A percentile compares a stretch with the other conserved stretches of the same genome.
phyloP scores from a whole-genome alignment of 35 echinoderm and acorn worm species.

The Heliocidaris erythrogramma region DNA sequence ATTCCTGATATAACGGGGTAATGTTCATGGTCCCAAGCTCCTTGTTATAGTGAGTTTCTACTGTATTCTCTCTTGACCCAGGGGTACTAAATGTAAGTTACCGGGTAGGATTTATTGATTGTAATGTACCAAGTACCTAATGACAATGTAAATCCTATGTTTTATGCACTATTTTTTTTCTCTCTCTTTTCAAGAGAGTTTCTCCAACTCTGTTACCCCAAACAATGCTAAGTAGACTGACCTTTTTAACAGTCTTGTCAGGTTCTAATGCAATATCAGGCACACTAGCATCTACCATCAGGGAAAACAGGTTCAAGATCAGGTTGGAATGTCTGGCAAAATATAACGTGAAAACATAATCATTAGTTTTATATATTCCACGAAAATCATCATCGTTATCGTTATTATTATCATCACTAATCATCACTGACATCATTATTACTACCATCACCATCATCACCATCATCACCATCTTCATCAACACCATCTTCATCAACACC shows the following conservation, averaged over 20 bases:
- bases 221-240: constrained; percentile 32
- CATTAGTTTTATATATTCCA: background rate
- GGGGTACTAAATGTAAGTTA: no score
- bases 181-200: no score
- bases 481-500: background rate
- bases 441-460: background rate
- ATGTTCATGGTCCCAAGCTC: no score
- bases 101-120: no score
- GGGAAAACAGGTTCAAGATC: constrained; percentile 92
- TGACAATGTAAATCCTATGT: no score
- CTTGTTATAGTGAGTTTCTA: no score
- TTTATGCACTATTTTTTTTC: no score
- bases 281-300: constrained; percentile 98
- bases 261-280: constrained; percentile 98
- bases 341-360: constrained; percentile 37
- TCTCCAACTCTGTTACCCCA: background rate
- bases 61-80: no score
- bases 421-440: background rate
- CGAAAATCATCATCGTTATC: background rate
- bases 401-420: background rate
- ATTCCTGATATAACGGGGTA: no score
- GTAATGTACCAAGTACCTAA: no score
- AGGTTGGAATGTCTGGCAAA: constrained; percentile 91
- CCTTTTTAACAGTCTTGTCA: constrained; percentile 99
- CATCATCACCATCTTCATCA: background rate